Conservation (phyloP, 53 echinoderm and acorn worm species). For the Henricia sp. region DNA sequence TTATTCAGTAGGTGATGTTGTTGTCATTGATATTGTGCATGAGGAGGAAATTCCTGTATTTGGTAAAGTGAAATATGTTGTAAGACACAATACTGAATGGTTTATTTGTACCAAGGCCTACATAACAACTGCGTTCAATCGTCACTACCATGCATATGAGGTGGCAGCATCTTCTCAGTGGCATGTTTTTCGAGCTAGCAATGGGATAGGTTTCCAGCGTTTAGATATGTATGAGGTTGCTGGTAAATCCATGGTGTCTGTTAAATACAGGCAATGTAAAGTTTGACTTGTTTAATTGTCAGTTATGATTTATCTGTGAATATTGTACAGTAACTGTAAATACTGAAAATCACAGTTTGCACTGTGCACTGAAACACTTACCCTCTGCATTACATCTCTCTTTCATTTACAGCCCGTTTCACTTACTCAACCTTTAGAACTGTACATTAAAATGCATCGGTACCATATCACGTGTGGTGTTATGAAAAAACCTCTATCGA, state of each 20-base stretch:
- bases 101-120: conserved; percentile 31
- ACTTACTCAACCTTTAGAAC: background rate
- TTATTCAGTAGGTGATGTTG: conserved; percentile 6
- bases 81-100: conserved; percentile 15
- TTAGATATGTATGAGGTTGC: conserved; percentile 22
- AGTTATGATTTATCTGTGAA: too few species aligned
- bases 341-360: too few species aligned
- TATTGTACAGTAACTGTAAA: too few species aligned
- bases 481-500: background rate
- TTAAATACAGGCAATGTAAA: conserved; percentile 36
- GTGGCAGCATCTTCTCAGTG: conserved; percentile 28
- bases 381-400: background rate
- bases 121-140: conserved; percentile 13
- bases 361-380: background rate
- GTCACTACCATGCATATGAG: conserved; percentile 45
- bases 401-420: conserved; percentile 2
- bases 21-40: conserved; percentile 27
- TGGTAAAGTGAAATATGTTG: conserved; percentile 38
- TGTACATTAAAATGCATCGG: too few species aligned
- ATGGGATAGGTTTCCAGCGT: conserved; percentile 36
- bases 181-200: conserved; percentile 46
- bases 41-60: conserved; percentile 56
- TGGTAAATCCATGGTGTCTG: conserved; percentile 36
- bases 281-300: too few species aligned
- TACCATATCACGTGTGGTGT: conserved; percentile 30